Evolutionary conservation across 1,140 invertebrate genomes (phyloP), one percentile per base, ranked within the genome.

Genomic region (Reticulitermes speratus): DNA sequence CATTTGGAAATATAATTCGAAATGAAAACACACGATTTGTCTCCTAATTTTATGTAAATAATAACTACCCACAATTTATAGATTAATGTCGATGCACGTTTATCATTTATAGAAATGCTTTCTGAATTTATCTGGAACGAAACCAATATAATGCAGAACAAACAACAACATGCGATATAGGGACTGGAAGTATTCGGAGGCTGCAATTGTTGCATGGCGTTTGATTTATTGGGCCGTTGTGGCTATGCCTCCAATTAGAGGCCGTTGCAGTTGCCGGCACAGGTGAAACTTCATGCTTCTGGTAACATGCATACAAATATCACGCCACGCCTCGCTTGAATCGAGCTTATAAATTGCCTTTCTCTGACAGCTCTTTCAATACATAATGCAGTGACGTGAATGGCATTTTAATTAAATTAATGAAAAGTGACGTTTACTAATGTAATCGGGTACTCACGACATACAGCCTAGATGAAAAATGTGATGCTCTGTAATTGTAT

Each of bases 351-450:
- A 75, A 75, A 75, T 30, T n/a, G 65, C 25, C 65, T 75, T 75
- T 75, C 7, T 30, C 65, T 75, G 65, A 75, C 65, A 75, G n/a
- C 65, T 30, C n/a, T 75, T 75, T 30, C 65, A 75, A 75, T 30
- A 75, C n/a, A 55, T 30, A 75, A 30, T 75, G n/a, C 25, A 75
- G 65, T 75, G n/a, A n/a, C n/a, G 65, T n/a, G 65, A 30, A 75
- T 75, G 65, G 65, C n/a, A 75, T 75, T 75, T 75, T 75, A 75
- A 75, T 75, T 30, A 75, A 65, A 65, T 19, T 30, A 75, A 75
- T 75, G n/a, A 30, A 75, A 75, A 75, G n/a, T 55, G 19, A 16
- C 3, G 14, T 21, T 16, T 55, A 21, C 16, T 55, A 55, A 55
- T 55, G 52, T 55, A 55, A 55, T 55, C 52, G 14, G 52, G 52